phyloP scores from a whole-genome alignment of 2,888 invertebrate species.

The Ophion ventricosus region DNA sequence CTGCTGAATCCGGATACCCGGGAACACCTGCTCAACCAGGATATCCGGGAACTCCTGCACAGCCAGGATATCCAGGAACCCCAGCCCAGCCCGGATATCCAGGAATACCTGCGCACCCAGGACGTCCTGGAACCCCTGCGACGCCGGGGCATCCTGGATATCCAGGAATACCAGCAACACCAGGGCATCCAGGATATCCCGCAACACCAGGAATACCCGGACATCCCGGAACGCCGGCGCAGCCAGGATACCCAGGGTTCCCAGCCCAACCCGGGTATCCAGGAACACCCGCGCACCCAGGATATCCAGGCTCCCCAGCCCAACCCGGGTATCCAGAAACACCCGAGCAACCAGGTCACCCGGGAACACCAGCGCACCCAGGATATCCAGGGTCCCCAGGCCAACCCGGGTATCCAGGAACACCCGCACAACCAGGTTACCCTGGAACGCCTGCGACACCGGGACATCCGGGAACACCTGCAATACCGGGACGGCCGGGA shows the following conservation, averaged over 20 bases:
- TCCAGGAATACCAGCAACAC: conserved; percentile 75
- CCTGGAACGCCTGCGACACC: conserved; percentile 83
- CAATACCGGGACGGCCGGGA: conserved; percentile 37
- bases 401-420: conserved; percentile 61
- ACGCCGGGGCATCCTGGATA: conserved; percentile 52
- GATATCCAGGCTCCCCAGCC: conserved; percentile 67
- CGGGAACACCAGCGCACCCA: conserved; percentile 82
- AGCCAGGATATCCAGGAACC: conserved; percentile 13
- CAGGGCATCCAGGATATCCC: conserved; percentile 63
- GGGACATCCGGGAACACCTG: conserved; percentile 71
- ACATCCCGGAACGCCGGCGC: conserved; percentile 61
- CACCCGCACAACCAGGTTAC: conserved; percentile 73
- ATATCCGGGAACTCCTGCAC: conserved; percentile 9
- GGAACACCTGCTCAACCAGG: conserved; percentile 60
- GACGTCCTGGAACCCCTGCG: conserved; percentile 63
- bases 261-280: conserved; percentile 67
- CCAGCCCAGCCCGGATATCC: neutral
- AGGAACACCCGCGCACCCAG: conserved; percentile 20
- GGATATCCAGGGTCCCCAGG: conserved; percentile 66
- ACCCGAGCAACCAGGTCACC: conserved; percentile 76
- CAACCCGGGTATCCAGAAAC: conserved; percentile 65
- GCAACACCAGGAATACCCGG: conserved; percentile 58
- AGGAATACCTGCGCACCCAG: conserved; percentile 53
- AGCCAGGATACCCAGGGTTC: conserved; percentile 75
- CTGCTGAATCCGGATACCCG: conserved; percentile 57